A percentile compares a stretch with the other conserved stretches of the same genome.
phyloP scores from a whole-genome alignment of 2,113 vertebrate species.

The Tiliqua scincoides region DNA sequence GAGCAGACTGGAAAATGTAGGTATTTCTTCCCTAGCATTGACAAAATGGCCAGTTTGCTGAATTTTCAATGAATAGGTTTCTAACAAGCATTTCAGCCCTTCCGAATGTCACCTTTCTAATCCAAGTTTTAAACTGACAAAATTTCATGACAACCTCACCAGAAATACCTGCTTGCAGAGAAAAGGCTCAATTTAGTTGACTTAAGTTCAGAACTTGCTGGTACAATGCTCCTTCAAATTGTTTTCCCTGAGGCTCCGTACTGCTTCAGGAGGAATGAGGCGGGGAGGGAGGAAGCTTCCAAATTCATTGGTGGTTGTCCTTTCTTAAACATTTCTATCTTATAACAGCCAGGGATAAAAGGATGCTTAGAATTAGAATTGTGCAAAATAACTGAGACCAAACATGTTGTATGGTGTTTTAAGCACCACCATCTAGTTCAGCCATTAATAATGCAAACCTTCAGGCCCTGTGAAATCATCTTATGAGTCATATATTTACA shows the following conservation, averaged over 20 bases:
- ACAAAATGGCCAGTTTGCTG: not conserved
- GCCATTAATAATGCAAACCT: slow-evolving; percentile 50
- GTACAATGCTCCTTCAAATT: slow-evolving; percentile 38
- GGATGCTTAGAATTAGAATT: slow-evolving; percentile 21
- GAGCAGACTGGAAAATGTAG: not conserved
- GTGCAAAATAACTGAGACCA: slow-evolving; percentile 55
- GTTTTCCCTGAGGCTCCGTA: slow-evolving; percentile 22
- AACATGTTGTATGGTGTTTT: slow-evolving; percentile 6
- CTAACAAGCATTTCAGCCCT: not conserved
- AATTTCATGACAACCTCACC: slow-evolving; percentile 9
- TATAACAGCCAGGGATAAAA: not conserved
- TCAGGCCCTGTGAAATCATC: slow-evolving; percentile 30
- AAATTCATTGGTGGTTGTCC: not conserved
- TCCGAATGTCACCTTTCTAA: not conserved
- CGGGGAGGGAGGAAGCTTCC: not conserved
- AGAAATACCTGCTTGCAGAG: slow-evolving; percentile 37
- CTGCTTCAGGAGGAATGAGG: not conserved
- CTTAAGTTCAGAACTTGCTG: slow-evolving; percentile 21
- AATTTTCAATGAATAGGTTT: not conserved
- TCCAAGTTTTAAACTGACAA: not conserved
- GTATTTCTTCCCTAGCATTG: not conserved
- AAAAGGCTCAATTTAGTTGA: slow-evolving; percentile 22
- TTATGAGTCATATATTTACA: slow-evolving; percentile 13
- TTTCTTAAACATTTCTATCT: slow-evolving; percentile 36
- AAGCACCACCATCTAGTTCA: slow-evolving; percentile 40